A percentile compares a stretch with the other conserved stretches of the same genome.
Evolutionary conservation across 2,797 vertebrate genomes (phyloP).

Genomic region (Cyclura pinguis): DNA sequence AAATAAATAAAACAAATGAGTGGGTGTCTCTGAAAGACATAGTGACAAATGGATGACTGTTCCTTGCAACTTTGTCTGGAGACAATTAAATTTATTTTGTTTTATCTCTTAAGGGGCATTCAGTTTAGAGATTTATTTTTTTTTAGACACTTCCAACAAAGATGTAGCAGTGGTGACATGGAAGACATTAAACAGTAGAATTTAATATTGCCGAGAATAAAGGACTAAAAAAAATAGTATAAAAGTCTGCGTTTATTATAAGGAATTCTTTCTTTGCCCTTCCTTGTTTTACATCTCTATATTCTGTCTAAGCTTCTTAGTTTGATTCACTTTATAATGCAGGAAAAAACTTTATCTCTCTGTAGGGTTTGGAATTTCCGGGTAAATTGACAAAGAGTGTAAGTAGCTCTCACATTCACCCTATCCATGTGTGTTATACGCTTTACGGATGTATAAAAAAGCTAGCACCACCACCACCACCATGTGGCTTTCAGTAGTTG

Average conservation of each 20-base stretch:
- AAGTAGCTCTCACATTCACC: too few relatives aligned
- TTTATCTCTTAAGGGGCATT: background rate
- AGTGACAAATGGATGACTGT: constrained; percentile 1
- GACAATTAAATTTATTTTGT: constrained; percentile 15
- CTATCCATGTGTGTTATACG: too few relatives aligned
- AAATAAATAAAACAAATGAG: background rate
- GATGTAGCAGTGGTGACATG: background rate
- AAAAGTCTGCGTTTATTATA: background rate
- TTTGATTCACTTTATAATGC: background rate
- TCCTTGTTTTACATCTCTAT: background rate
- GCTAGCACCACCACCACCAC: too few relatives aligned
- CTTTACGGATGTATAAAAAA: too few relatives aligned
- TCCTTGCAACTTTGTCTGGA: background rate
- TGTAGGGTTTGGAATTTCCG: too few relatives aligned
- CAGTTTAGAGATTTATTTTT: background rate
- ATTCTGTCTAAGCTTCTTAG: background rate
- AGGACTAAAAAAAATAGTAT: background rate
- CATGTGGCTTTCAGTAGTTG: too few relatives aligned
- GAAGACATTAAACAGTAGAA: background rate
- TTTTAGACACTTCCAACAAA: background rate
- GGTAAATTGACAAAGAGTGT: too few relatives aligned
- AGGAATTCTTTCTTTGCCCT: background rate
- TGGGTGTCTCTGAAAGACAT: background rate
- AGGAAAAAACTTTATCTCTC: background rate
- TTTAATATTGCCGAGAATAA: background rate